phyloP scores from a whole-genome alignment of 2,888 invertebrate genomes.

The Camptogramma bilineatum region DNA sequence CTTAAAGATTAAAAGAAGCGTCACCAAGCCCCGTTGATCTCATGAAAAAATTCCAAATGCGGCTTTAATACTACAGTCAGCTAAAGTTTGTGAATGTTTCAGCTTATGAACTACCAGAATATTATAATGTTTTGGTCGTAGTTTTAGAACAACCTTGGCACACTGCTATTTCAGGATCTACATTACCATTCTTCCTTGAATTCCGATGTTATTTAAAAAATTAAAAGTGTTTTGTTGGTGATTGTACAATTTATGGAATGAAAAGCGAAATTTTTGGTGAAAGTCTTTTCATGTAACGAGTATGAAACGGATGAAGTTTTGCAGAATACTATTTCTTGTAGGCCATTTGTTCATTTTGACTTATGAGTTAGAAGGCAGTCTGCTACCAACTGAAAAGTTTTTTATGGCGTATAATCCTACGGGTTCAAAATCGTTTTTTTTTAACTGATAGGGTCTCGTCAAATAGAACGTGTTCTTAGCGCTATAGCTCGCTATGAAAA shows the following conservation, averaged over 20 bases:
- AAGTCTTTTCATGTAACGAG: conserved; percentile 18
- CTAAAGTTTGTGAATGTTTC: background rate
- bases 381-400: background rate
- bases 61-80: conserved; percentile 22
- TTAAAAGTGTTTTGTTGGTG: background rate
- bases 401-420: background rate
- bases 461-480: too few species aligned
- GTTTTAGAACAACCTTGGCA: too few species aligned
- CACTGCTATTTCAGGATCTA: too few species aligned
- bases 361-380: background rate
- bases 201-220: too few species aligned
- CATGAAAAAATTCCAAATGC: conserved; percentile 38
- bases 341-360: background rate
- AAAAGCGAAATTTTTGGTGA: conserved; percentile 24
- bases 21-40: conserved; percentile 36
- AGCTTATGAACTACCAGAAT: background rate
- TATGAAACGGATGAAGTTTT: background rate
- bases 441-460: too few species aligned
- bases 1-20: conserved; percentile 33
- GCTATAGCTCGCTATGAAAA: too few species aligned
- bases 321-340: conserved; percentile 19
- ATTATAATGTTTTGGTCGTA: too few species aligned
- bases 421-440: background rate
- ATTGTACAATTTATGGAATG: conserved; percentile 42
- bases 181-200: too few species aligned